These are phyloP conservation scores for Calyptommatus sinebrachiatus DNA, from an alignment of 2,113 vertebrate genomes.

Conservation along the genomic window DNA sequence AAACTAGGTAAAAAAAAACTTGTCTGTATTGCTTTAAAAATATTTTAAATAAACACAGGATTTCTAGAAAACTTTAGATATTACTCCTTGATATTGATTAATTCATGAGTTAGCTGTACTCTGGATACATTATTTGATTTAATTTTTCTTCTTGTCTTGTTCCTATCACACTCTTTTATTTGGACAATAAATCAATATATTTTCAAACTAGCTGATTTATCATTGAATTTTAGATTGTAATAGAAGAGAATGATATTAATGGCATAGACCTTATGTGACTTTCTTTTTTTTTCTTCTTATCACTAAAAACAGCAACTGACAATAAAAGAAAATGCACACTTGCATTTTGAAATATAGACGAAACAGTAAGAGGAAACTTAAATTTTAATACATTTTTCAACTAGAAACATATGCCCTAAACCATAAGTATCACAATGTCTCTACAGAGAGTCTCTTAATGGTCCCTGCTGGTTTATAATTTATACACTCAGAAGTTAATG, in stretches of 20 bases:
- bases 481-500: conserved; percentile 50
- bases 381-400: conserved; percentile 39
- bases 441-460: conserved; percentile 38
- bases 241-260: too few species aligned
- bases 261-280: too few species aligned
- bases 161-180: not conserved
- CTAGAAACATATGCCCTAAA: conserved; percentile 50
- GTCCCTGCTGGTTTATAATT: conserved; percentile 50
- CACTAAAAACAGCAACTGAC: not conserved
- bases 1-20: not conserved
- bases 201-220: not conserved
- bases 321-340: not conserved
- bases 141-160: not conserved
- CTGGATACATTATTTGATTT: not conserved
- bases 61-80: not conserved
- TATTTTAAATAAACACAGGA: not conserved
- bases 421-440: conserved; percentile 25
- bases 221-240: not conserved
- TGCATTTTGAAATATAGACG: conserved; percentile 4
- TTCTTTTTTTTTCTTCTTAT: too few species aligned
- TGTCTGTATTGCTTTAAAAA: not conserved
- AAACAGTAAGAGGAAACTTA: conserved; percentile 25
- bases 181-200: not conserved
- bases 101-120: not conserved
- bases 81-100: not conserved